These are phyloP conservation scores for Euspilapteryx auroguttella DNA, from an alignment of 2,888 invertebrate species.

Conservation along the genomic window DNA sequence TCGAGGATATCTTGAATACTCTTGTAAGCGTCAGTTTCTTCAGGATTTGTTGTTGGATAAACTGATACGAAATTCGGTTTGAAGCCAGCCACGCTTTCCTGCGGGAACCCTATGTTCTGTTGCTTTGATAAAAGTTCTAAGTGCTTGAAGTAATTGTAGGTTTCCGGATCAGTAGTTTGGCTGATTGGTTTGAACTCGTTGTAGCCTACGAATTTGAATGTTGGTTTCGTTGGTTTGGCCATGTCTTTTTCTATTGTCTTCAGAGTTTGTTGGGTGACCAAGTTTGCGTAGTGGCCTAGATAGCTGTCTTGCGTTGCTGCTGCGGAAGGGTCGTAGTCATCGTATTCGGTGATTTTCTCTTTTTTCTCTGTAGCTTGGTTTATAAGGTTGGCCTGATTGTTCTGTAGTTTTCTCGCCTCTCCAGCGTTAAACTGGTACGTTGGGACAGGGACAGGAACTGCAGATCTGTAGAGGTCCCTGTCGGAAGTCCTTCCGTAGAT, in stretches of 20 bases:
- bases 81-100: constrained; percentile 10
- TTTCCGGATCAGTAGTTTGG: constrained; percentile 29
- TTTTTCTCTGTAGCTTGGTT: constrained; percentile 27
- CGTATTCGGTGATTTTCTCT: constrained; percentile 11
- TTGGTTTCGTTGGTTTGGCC: constrained; percentile 15
- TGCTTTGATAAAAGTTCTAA: constrained; percentile 20
- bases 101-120: constrained; percentile 13
- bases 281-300: neutral
- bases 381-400: constrained; percentile 21
- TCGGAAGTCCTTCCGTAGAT: constrained; percentile 47
- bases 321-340: constrained; percentile 11
- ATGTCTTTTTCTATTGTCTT: neutral
- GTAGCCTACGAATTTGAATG: constrained; percentile 26
- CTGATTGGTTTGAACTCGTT: constrained; percentile 32
- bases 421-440: neutral
- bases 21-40: constrained; percentile 16
- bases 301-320: constrained; percentile 9
- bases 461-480: constrained; percentile 34
- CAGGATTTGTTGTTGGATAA: constrained; percentile 14
- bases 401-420: too few relatives aligned
- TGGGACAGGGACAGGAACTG: neutral
- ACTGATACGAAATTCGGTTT: constrained; percentile 16
- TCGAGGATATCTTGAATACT: constrained; percentile 31
- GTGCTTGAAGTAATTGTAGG: constrained; percentile 34
- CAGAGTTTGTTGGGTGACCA: constrained; percentile 1